These are phyloP conservation scores for Ligdia adustata DNA, from an alignment of 2,888 invertebrate species.

Conservation along the genomic window DNA sequence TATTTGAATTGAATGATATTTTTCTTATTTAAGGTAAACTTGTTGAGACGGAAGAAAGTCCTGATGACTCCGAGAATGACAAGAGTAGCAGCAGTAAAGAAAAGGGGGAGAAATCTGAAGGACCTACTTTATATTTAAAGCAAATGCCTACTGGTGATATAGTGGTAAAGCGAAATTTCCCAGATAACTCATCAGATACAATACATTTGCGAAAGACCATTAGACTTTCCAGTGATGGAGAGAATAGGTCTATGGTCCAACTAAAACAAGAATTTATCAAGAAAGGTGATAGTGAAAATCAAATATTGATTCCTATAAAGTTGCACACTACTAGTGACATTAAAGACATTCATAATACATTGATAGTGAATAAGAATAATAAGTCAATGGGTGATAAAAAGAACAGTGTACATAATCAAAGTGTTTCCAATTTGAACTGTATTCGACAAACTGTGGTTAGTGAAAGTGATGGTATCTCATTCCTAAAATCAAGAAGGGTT, in stretches of 20 bases:
- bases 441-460: constrained; percentile 70
- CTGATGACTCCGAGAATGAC: constrained; percentile 82
- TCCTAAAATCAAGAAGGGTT: constrained; percentile 70
- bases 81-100: constrained; percentile 56
- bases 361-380: constrained; percentile 79
- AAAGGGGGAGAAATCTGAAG: constrained; percentile 57
- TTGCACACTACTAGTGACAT: constrained; percentile 70
- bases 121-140: constrained; percentile 70
- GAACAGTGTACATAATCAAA: constrained; percentile 79
- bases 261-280: constrained; percentile 73
- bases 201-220: constrained; percentile 74
- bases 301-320: constrained; percentile 75
- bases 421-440: constrained; percentile 74
- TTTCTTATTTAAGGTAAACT: constrained; percentile 78
- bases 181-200: constrained; percentile 65
- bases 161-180: constrained; percentile 68
- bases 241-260: constrained; percentile 74
- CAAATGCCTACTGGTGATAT: constrained; percentile 74
- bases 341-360: constrained; percentile 80
- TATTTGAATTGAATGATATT: neutral
- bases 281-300: constrained; percentile 75
- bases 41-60: constrained; percentile 84
- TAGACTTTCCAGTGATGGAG: constrained; percentile 72
- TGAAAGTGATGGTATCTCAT: constrained; percentile 74
- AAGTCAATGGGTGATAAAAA: constrained; percentile 79